Conservation (phyloP, 2,797 vertebrate species). For the Pipistrellus pipistrellus region DNA sequence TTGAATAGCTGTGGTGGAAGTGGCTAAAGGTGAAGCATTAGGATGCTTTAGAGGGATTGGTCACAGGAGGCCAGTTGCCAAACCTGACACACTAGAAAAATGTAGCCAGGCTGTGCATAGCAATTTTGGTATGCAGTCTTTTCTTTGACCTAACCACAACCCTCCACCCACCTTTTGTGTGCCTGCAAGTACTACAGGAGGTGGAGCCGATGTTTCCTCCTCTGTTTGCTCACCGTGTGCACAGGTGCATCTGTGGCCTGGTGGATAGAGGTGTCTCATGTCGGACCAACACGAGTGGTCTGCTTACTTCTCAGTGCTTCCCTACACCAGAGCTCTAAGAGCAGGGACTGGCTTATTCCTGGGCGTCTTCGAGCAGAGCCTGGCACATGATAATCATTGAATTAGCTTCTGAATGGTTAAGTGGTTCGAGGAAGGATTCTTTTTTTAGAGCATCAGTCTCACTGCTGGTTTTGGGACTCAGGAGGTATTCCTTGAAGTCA, state of each 20-base stretch:
- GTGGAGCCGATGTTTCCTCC: neutral
- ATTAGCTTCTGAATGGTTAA: neutral
- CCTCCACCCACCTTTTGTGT: rapidly evolving
- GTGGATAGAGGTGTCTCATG: neutral
- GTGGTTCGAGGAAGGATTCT: neutral
- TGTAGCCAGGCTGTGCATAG: neutral
- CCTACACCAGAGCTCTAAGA: neutral
- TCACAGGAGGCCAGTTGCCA: neutral
- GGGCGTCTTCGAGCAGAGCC: neutral
- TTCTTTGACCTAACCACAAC: neutral
- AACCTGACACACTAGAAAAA: neutral
- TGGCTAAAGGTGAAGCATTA: neutral
- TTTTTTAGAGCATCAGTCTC: neutral
- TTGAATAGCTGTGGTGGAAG: neutral
- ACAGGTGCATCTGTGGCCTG: neutral
- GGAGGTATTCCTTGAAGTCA: neutral
- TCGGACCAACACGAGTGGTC: neutral
- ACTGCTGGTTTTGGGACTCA: neutral
- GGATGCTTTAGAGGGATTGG: neutral
- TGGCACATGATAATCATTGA: neutral
- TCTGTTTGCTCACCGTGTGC: no score
- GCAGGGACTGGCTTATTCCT: neutral
- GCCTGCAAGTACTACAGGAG: neutral
- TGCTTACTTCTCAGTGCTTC: neutral
- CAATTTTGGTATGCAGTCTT: neutral